A percentile compares a stretch with the other conserved stretches of the same genome.
Evolutionary conservation across 2,113 vertebrate genomes (phyloP).

Genomic region (Emydura subglobosa): DNA sequence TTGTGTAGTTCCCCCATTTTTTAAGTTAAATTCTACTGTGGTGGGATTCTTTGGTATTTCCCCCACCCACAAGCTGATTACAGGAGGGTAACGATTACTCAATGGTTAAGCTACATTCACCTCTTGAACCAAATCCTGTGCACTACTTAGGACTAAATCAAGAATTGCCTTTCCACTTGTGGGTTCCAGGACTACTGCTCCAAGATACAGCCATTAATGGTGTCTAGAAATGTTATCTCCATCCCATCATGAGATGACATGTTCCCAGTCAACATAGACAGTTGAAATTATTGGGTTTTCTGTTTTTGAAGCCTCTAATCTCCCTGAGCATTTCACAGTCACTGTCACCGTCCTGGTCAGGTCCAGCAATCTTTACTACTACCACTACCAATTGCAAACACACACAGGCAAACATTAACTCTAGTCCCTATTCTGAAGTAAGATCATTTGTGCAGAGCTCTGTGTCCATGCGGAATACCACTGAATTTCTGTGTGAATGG

Average conservation of each 20-base stretch:
- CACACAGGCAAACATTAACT: slow-evolving; percentile 59
- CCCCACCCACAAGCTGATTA: too few species aligned
- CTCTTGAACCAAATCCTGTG: neutral
- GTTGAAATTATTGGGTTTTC: neutral
- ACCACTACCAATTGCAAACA: slow-evolving; percentile 53
- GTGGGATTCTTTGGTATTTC: neutral
- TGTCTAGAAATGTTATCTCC: neutral
- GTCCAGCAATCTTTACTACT: slow-evolving; percentile 31
- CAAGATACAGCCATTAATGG: neutral
- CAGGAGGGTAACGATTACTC: too few species aligned
- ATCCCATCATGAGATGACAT: neutral
- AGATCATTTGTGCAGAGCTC: slow-evolving; percentile 36
- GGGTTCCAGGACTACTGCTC: neutral
- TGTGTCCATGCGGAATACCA: slow-evolving; percentile 29
- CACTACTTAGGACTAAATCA: neutral
- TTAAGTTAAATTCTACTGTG: neutral
- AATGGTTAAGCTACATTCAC: neutral
- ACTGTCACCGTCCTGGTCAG: neutral
- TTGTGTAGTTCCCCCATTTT: neutral
- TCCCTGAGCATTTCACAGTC: neutral
- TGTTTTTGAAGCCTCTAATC: neutral
- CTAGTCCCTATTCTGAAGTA: slow-evolving; percentile 36
- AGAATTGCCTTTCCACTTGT: neutral
- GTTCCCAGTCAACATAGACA: neutral
- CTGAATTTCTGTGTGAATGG: slow-evolving; percentile 26